These are phyloP conservation scores for Ennomos quercinarius DNA, from an alignment of 2,888 invertebrate genomes.

Conservation along the genomic window DNA sequence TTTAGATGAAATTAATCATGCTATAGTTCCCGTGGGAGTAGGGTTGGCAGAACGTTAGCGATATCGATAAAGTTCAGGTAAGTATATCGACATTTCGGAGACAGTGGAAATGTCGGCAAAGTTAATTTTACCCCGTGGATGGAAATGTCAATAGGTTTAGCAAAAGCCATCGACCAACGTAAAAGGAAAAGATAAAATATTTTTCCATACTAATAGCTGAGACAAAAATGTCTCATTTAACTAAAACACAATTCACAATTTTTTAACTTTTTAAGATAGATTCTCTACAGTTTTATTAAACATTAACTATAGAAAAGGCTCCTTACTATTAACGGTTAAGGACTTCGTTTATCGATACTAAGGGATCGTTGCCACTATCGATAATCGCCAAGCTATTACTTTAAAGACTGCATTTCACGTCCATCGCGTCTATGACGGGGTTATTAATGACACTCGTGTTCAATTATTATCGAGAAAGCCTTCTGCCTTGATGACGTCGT, in stretches of 20 bases:
- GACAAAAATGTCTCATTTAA: background rate
- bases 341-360: background rate
- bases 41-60: constrained; percentile 25
- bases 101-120: constrained; percentile 18
- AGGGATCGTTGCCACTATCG: constrained; percentile 11
- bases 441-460: constrained; percentile 47
- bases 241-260: no score
- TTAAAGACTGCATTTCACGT: constrained; percentile 45
- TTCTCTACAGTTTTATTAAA: no score
- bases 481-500: constrained; percentile 14
- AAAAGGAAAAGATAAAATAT: no score
- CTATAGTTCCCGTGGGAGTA: constrained; percentile 44
- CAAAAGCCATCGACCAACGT: no score
- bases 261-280: no score
- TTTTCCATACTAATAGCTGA: background rate
- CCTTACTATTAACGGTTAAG: no score
- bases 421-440: constrained; percentile 45
- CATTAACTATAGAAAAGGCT: no score
- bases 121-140: background rate
- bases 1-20: constrained; percentile 61
- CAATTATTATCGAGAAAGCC: constrained; percentile 34
- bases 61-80: constrained; percentile 31
- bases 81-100: constrained; percentile 13
- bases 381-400: constrained; percentile 52
- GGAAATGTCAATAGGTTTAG: no score